These are phyloP conservation scores for Tribolium castaneum DNA, from an alignment of 1,140 invertebrate genomes.

Conservation along the genomic window DNA sequence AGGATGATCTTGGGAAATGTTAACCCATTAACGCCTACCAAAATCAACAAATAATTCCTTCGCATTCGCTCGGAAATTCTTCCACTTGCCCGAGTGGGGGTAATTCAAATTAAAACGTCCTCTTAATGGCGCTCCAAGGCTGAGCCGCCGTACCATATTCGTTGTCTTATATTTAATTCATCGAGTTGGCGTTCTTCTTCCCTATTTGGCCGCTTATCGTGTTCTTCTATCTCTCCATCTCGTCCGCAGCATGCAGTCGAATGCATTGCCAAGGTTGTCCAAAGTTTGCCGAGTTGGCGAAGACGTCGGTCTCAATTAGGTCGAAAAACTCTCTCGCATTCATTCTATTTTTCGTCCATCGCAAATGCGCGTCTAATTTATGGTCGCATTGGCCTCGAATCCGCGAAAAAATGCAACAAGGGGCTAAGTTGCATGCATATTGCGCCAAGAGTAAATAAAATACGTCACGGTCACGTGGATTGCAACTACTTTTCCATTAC, in stretches of 20 bases:
- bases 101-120: slow-evolving; percentile 8
- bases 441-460: slow-evolving; percentile 18
- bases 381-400: slow-evolving; percentile 30
- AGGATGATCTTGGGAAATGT: not conserved
- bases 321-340: not conserved
- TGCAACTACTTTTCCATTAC: slow-evolving; percentile 11
- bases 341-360: not conserved
- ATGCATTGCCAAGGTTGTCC: not conserved
- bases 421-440: not conserved
- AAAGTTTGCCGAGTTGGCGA: not conserved
- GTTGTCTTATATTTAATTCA: slow-evolving; percentile 21
- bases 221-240: not conserved
- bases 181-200: not conserved
- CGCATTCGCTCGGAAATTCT: not conserved
- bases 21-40: slow-evolving; percentile 16
- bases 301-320: slow-evolving; percentile 2
- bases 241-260: not conserved
- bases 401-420: not conserved
- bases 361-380: slow-evolving; percentile 16
- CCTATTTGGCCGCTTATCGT: slow-evolving; percentile 9
- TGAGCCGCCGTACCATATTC: not conserved
- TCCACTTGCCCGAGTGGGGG: not conserved
- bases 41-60: not conserved
- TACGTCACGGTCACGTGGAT: slow-evolving; percentile 14
- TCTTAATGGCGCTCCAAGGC: not conserved